Evolutionary conservation across 2,113 vertebrate species (phyloP).

Genomic region (Oncorhynchus nerka): DNA sequence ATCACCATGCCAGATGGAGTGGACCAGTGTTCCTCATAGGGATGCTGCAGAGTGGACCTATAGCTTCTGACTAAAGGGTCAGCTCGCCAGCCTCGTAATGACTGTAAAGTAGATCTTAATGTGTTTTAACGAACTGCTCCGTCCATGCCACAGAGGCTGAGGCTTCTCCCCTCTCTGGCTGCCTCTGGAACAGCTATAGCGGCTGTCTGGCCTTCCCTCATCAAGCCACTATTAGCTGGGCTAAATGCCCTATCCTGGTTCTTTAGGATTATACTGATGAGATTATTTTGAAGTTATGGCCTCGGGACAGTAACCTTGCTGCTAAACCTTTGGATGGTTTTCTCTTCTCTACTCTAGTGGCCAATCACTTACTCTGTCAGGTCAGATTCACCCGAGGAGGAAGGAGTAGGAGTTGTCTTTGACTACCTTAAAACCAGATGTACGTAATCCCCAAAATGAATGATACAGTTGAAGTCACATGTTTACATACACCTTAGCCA

Average conservation of each 20-base stretch:
- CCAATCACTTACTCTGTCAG: neutral
- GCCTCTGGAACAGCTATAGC: neutral
- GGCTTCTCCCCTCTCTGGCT: slow-evolving; percentile 13
- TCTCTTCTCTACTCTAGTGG: neutral
- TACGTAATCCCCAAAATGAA: too few species aligned
- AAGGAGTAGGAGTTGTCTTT: neutral
- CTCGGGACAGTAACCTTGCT: slow-evolving; percentile 12
- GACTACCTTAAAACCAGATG: neutral
- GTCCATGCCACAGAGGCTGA: slow-evolving; percentile 27
- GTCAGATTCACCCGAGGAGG: neutral
- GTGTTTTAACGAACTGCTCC: slow-evolving; percentile 59
- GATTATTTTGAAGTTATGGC: slow-evolving; percentile 17
- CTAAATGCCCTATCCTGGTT: slow-evolving; percentile 15
- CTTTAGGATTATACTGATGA: slow-evolving; percentile 32
- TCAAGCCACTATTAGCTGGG: slow-evolving; percentile 18
- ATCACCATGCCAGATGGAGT: slow-evolving; percentile 13
- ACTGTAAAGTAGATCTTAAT: slow-evolving; percentile 65
- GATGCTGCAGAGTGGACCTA: slow-evolving; percentile 18
- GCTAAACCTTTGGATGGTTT: slow-evolving; percentile 15
- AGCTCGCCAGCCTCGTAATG: slow-evolving; percentile 29
- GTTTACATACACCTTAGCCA: too few species aligned
- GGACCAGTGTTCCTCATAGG: slow-evolving; percentile 19
- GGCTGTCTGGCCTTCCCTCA: neutral
- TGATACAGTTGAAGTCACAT: too few species aligned
- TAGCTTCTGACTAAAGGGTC: slow-evolving; percentile 48